Percentiles rank a stretch among this genome's conserved stretches.
Evolutionary conservation across 2,113 vertebrate species (phyloP).

Genomic region (Passerina amoena): DNA sequence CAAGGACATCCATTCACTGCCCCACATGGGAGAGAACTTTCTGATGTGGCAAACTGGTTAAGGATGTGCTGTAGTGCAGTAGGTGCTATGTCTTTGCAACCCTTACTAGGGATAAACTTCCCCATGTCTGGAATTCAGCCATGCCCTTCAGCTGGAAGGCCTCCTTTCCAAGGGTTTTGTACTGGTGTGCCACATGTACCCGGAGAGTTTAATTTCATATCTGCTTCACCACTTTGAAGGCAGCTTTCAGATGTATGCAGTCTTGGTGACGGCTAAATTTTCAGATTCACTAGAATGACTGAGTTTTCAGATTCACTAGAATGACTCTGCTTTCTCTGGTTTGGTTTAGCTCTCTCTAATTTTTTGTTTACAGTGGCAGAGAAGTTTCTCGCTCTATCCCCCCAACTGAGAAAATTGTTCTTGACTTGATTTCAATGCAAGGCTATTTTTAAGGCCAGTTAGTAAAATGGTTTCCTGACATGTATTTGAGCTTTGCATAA

Average conservation of each 20-base stretch:
- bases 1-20: neutral
- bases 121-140: neutral
- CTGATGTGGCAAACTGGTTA: neutral
- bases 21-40: neutral
- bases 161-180: neutral
- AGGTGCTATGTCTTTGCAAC: neutral
- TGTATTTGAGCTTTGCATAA: neutral
- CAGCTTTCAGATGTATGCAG: neutral
- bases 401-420: neutral
- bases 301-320: neutral
- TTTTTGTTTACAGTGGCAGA: neutral
- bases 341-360: neutral
- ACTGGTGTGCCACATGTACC: fast-evolving
- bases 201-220: neutral
- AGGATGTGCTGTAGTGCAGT: neutral
- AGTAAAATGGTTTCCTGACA: neutral
- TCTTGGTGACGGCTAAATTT: neutral
- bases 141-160: neutral
- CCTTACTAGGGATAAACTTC: neutral
- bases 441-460: neutral
- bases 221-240: neutral
- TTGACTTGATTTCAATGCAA: neutral
- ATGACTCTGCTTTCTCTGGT: neutral
- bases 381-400: neutral
- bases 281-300: neutral